Percentiles rank a stretch among this genome's conserved stretches.
phyloP scores from a whole-genome alignment of 2,888 invertebrate genomes.

The Stenotaenia linearis region DNA sequence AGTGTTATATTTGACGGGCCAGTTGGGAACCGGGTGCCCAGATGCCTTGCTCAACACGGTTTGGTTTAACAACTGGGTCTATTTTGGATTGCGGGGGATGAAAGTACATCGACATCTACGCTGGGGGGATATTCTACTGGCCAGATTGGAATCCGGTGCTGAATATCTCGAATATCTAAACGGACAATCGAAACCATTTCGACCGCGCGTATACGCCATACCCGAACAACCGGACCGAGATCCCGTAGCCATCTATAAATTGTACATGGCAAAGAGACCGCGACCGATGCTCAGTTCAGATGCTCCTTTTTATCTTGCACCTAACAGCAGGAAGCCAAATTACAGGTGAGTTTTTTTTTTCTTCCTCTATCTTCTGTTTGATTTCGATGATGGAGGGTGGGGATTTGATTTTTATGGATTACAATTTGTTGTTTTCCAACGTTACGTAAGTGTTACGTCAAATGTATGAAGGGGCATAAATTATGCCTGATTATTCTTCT shows the following conservation, averaged over 20 bases:
- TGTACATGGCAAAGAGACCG: conserved; percentile 30
- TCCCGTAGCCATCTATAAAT: conserved; percentile 32
- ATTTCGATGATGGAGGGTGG: neutral
- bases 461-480: neutral
- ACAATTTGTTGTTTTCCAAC: neutral
- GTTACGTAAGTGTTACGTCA: neutral
- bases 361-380: neutral
- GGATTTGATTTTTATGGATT: neutral
- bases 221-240: conserved; percentile 32
- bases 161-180: conserved; percentile 34
- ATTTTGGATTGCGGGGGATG: conserved; percentile 34
- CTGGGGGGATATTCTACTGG: conserved; percentile 34
- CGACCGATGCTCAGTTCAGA: conserved; percentile 31
- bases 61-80: conserved; percentile 34
- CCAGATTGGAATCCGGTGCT: conserved; percentile 24
- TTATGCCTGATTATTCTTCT: neutral
- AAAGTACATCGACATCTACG: conserved; percentile 34
- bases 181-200: conserved; percentile 31
- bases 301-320: conserved; percentile 31
- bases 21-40: conserved; percentile 32
- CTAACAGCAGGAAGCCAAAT: conserved; percentile 31
- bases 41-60: conserved; percentile 34
- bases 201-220: conserved; percentile 31
- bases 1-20: conserved; percentile 31
- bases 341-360: conserved; percentile 28